Evolutionary conservation across 2,797 vertebrate species (phyloP), one percentile per base, ranked within the genome.

Genomic region (Hoplostethus atlanticus): DNA sequence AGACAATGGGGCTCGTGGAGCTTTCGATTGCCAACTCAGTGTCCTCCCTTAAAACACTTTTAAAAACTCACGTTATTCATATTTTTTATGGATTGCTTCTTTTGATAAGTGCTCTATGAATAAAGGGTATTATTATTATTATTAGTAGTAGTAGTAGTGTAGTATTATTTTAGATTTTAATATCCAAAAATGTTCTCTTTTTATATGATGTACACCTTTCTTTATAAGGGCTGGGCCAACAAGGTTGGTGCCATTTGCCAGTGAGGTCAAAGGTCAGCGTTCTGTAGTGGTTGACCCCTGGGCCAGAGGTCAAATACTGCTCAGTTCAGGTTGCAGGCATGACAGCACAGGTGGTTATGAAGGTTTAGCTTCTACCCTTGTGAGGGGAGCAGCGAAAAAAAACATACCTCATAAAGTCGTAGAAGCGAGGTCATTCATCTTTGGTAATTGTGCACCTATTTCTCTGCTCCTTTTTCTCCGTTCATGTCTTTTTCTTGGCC

Each of bases 311-410:
- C 62, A 77, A 58, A 70, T 57, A 64, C 70, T 17, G 42, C 48
- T 6, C 4, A 1, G 79, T 17, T 85, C 73, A 68, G 50, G 71
- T 73, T 78, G 34, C 62, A 51, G 51, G 51, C 3, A 1, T 16
- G 56, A 68, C 17, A 3, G 76, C 78, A 65, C 71, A 84, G 77
- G 73, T 81, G 74, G 55, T 84, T 65, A 36, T 62, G 38, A 66
- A 15, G 68, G 47, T 13, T 54, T 51, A 25, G 7, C 50, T 25
- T 2, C 31, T 11, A 13, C 4, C 28, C 53, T 31, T n/a, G 2
- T 28, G 52, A 5, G 52, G 21, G 9, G 17, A 9, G 16, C 17
- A 10, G 21, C 51, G 21, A 21, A 21, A 53, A n/a, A 47, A 31
- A 31, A 25, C 15, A 3, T 5, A 53, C 56, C 44, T 53, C 47